Percentiles rank a stretch among this genome's conserved stretches.
phyloP scores from a whole-genome alignment of 2,797 vertebrate genomes.

The Echiichthys vipera region DNA sequence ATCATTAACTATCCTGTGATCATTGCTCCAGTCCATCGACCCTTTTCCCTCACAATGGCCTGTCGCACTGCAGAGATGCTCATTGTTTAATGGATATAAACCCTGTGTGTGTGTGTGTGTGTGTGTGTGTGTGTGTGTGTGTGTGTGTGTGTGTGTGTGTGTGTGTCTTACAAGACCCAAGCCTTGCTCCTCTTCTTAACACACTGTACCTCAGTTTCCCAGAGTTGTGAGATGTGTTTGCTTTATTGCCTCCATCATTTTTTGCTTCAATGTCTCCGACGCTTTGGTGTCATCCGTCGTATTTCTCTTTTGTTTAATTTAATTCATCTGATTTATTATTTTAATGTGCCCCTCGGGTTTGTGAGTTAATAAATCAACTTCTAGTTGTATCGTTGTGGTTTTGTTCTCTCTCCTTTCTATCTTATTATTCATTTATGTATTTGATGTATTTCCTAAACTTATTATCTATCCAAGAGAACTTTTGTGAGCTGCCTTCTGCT shows the following conservation, averaged over 20 bases:
- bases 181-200: background rate
- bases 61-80: conserved; percentile 16
- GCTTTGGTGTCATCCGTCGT: background rate
- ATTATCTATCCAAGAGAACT: too few species aligned
- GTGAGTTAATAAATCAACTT: conserved; percentile 1
- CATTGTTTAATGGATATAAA: conserved; percentile 25
- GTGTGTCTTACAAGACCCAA: background rate
- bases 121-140: too few species aligned
- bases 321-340: background rate
- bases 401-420: background rate
- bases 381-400: background rate
- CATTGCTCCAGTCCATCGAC: background rate
- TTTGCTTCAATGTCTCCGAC: background rate
- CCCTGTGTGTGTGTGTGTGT: background rate
- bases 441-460: conserved; percentile 4
- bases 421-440: conserved; percentile 1
- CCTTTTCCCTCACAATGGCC: conserved; percentile 24
- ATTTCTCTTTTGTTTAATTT: conserved; percentile 1
- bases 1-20: conserved; percentile 2
- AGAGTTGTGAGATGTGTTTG: too few species aligned
- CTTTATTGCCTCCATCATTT: background rate
- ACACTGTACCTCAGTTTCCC: background rate
- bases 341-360: background rate
- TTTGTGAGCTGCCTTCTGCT: conserved; percentile 7
- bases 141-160: conserved; percentile 1